Evolutionary conservation across 1,140 invertebrate species (phyloP).

Genomic region (Delia radicum): DNA sequence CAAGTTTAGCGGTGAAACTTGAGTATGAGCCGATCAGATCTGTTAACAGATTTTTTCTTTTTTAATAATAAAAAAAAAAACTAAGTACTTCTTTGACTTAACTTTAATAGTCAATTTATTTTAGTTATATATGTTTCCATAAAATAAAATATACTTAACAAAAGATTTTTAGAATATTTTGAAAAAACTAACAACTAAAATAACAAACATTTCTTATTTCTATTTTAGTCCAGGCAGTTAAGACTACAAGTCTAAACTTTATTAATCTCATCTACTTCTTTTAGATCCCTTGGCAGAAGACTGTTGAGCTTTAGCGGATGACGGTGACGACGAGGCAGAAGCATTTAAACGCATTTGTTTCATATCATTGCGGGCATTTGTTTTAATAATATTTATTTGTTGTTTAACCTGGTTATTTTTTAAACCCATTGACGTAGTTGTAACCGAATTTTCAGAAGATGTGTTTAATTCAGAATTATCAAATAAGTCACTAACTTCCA

Average conservation of each 20-base stretch:
- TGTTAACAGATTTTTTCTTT: no score
- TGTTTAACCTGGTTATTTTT: slow-evolving; percentile 42
- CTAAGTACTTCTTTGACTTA: no score
- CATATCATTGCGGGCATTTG: slow-evolving; percentile 40
- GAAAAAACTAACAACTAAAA: neutral
- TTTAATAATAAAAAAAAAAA: no score
- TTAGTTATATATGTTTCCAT: no score
- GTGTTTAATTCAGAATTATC: slow-evolving; percentile 44
- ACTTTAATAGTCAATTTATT: no score
- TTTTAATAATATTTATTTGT: slow-evolving; percentile 46
- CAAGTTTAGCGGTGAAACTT: no score
- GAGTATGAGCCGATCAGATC: no score
- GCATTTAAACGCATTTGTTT: slow-evolving; percentile 42
- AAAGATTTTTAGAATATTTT: neutral
- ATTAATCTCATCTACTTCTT: slow-evolving; percentile 45
- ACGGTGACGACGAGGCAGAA: neutral
- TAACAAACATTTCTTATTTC: neutral
- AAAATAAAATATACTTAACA: neutral
- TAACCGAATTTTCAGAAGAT: neutral
- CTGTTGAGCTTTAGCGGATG: slow-evolving; percentile 24
- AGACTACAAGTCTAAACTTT: neutral
- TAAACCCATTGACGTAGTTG: slow-evolving; percentile 32
- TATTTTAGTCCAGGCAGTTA: neutral
- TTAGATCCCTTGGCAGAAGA: slow-evolving; percentile 27
- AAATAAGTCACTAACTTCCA: slow-evolving; percentile 66